Evolutionary conservation across 2,888 invertebrate species (phyloP).

Genomic region (Pammene fasciana): DNA sequence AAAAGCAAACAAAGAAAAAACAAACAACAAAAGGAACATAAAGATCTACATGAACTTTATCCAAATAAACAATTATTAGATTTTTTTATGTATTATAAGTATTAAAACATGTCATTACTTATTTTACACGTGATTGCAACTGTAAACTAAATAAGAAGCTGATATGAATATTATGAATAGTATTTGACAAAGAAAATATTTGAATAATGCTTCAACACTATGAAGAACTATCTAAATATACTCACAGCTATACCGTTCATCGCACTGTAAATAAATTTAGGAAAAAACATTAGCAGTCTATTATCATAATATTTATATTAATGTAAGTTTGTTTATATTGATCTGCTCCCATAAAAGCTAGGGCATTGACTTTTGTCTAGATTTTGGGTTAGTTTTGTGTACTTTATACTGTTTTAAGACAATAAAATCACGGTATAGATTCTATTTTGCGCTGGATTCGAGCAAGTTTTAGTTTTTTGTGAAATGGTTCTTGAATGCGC

Average conservation of each 20-base stretch:
- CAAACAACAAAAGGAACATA: no score
- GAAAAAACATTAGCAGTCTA: conserved; percentile 36
- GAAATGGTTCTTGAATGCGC: no score
- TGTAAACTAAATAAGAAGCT: no score
- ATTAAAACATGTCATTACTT: no score
- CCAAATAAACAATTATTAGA: no score
- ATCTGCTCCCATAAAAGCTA: conserved; percentile 29
- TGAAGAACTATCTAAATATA: conserved; percentile 26
- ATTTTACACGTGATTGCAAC: no score
- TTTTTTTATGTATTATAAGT: no score
- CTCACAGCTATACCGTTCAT: conserved; percentile 12
- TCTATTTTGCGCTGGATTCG: no score
- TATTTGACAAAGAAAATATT: neutral
- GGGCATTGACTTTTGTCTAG: conserved; percentile 39
- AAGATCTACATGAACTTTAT: no score
- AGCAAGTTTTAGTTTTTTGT: no score
- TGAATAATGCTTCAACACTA: neutral
- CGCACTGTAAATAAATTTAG: conserved; percentile 28
- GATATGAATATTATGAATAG: neutral
- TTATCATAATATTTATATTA: conserved; percentile 39
- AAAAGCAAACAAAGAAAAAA: no score
- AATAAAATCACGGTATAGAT: no score
- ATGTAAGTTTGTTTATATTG: conserved; percentile 31
- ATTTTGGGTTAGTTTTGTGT: conserved; percentile 23
- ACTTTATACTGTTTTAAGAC: conserved; percentile 13